Conservation (phyloP, 2,113 vertebrate species). For the Colaptes auratus region DNA sequence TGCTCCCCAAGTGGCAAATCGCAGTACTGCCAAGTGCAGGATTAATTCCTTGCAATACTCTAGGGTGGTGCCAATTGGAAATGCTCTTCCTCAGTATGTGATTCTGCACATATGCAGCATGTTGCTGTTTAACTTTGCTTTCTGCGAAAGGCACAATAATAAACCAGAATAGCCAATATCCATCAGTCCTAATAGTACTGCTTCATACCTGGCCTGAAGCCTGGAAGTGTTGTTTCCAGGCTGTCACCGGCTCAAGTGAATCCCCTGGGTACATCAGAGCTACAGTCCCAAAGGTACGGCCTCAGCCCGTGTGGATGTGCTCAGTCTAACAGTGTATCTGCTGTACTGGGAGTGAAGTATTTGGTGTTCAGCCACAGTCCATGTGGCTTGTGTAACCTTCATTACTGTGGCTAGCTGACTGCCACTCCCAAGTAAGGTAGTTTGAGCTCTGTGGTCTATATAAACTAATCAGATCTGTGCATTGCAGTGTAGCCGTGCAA, state of each 20-base stretch:
- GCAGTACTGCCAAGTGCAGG: slow-evolving; percentile 26
- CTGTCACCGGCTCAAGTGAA: not conserved
- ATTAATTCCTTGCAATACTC: not conserved
- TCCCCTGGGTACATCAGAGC: not conserved
- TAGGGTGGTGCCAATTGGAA: not conserved
- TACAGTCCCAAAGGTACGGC: not conserved
- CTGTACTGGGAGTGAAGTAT: accelerated
- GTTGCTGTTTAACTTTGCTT: not conserved
- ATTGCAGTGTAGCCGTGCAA: not conserved
- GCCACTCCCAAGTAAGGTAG: not conserved
- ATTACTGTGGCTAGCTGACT: accelerated
- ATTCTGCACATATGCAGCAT: not conserved
- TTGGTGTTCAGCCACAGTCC: not conserved
- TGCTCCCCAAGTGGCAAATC: slow-evolving; percentile 47
- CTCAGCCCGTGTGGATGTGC: accelerated
- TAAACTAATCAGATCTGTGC: not conserved
- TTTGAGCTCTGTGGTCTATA: not conserved
- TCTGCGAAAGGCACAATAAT: not conserved
- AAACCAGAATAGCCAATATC: not conserved
- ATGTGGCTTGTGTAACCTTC: not conserved
- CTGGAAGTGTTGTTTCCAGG: not conserved
- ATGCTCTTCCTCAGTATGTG: not conserved
- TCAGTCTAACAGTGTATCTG: not conserved
- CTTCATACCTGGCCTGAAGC: not conserved
- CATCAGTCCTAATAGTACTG: not conserved